A percentile compares a stretch with the other conserved stretches of the same genome.
phyloP scores from a whole-genome alignment of 2,888 invertebrate genomes.

The Cremastinae sp. region DNA sequence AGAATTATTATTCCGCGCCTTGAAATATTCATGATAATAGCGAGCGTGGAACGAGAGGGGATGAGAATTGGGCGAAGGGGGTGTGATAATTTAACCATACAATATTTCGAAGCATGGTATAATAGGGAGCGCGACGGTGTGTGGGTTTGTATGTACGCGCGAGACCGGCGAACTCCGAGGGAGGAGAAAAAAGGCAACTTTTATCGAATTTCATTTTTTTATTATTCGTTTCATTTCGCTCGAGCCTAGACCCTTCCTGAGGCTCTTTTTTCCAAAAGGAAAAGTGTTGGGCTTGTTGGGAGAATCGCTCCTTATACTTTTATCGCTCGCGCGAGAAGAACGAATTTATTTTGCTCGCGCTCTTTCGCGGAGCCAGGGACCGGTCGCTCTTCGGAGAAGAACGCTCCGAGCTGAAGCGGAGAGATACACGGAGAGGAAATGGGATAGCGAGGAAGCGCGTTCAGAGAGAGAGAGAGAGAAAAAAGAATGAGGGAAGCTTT shows the following conservation, averaged over 20 bases:
- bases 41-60: constrained; percentile 15
- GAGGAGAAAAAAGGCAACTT: constrained; percentile 35
- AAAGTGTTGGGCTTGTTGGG: constrained; percentile 1
- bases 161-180: constrained; percentile 24
- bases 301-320: constrained; percentile 52
- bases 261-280: constrained; percentile 4
- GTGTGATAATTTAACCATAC: constrained; percentile 55
- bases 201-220: constrained; percentile 37
- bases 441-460: neutral
- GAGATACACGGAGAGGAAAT: constrained; percentile 16
- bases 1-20: constrained; percentile 56
- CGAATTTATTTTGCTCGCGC: constrained; percentile 48
- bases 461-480: constrained; percentile 14
- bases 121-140: constrained; percentile 19
- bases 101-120: constrained; percentile 51
- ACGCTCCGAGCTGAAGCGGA: constrained; percentile 2
- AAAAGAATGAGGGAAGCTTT: constrained; percentile 6
- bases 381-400: constrained; percentile 19
- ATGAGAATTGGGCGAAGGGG: neutral
- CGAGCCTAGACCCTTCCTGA: constrained; percentile 21
- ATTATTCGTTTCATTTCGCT: constrained; percentile 32
- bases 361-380: constrained; percentile 40
- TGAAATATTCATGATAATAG: constrained; percentile 59
- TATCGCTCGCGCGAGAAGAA: constrained; percentile 49
- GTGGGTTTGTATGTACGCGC: constrained; percentile 19